These are phyloP conservation scores for Drepana arcuata DNA, from an alignment of 1,140 invertebrate genomes.

Conservation along the genomic window DNA sequence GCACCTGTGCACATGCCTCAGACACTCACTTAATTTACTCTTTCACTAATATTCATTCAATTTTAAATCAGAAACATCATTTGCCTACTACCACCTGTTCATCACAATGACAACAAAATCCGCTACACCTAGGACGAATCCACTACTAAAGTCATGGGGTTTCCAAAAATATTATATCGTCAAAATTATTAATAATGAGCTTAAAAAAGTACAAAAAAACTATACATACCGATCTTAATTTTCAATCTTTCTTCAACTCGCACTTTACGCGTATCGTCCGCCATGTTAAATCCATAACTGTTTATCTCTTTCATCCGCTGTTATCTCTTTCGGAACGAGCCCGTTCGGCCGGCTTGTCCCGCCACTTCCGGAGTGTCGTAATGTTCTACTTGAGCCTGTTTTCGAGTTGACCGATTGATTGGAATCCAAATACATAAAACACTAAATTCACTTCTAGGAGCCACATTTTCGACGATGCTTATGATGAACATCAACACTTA, in stretches of 20 bases:
- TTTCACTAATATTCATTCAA: conserved; percentile 24
- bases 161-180: background rate
- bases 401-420: conserved; percentile 30
- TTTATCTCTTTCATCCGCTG: conserved; percentile 70
- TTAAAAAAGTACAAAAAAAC: conserved; percentile 14
- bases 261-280: conserved; percentile 86
- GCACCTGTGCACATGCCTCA: too few species aligned
- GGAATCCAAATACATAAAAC: conserved; percentile 30
- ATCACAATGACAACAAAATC: conserved; percentile 46
- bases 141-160: background rate
- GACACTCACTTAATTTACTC: conserved; percentile 4
- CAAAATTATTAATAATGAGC: background rate
- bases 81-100: conserved; percentile 58
- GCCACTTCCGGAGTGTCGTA: conserved; percentile 72
- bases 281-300: conserved; percentile 87
- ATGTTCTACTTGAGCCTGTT: conserved; percentile 64
- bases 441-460: conserved; percentile 22
- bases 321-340: conserved; percentile 70
- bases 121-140: background rate
- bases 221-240: conserved; percentile 87
- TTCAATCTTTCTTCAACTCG: conserved; percentile 88
- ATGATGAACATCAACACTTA: conserved; percentile 18
- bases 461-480: conserved; percentile 22
- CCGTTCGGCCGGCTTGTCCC: conserved; percentile 65
- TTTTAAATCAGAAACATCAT: conserved; percentile 26